Evolutionary conservation across 2,113 vertebrate genomes (phyloP).

Genomic region (Falco punctatus): DNA sequence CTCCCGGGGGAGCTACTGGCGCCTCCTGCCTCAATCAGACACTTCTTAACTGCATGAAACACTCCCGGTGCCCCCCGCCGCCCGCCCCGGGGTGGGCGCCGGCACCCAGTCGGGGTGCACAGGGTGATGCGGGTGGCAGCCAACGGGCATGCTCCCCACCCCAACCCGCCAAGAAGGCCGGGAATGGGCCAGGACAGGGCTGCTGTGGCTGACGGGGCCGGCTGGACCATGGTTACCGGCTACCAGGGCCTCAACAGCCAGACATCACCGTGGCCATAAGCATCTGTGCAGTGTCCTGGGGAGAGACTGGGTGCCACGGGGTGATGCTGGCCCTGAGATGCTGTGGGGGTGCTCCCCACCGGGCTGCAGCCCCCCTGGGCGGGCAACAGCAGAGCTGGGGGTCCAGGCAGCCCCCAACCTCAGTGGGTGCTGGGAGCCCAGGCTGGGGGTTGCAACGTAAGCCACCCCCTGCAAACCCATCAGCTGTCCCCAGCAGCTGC

Average conservation of each 20-base stretch:
- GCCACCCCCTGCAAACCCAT: neutral
- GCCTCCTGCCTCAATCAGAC: constrained; percentile 88
- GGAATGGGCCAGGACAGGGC: neutral
- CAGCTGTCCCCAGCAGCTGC: neutral
- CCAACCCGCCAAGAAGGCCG: neutral
- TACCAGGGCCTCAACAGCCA: neutral
- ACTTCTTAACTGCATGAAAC: constrained; percentile 79
- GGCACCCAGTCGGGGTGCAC: constrained; percentile 21
- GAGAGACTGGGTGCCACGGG: neutral
- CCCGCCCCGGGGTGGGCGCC: constrained; percentile 35
- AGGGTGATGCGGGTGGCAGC: constrained; percentile 20
- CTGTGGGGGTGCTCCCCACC: neutral
- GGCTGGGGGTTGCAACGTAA: too few species aligned
- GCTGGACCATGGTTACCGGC: neutral
- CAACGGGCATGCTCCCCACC: neutral
- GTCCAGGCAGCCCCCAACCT: neutral
- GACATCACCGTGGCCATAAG: neutral
- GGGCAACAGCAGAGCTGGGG: neutral
- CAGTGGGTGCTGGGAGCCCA: neutral
- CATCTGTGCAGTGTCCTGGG: neutral
- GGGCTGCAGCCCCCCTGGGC: neutral
- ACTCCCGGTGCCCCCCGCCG: constrained; percentile 52
- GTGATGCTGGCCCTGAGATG: neutral
- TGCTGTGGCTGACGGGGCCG: neutral
- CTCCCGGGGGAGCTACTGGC: constrained; percentile 88